phyloP scores from a whole-genome alignment of 2,113 vertebrate genomes.

The Nycticryphes semicollaris region DNA sequence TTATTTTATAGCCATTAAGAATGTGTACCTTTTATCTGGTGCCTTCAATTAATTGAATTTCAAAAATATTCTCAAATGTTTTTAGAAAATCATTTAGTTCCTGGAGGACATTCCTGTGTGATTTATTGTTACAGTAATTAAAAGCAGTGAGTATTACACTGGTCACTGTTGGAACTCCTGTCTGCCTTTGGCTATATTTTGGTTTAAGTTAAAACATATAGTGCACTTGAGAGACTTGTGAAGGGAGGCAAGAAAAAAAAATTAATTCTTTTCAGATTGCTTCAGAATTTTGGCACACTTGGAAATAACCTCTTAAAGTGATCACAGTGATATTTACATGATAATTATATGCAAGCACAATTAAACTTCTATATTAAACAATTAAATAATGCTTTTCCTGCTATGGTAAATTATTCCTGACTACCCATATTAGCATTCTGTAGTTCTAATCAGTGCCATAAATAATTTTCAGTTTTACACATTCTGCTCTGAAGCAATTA shows the following conservation, averaged over 20 bases:
- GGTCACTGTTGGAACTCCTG: constrained; percentile 67
- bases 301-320: constrained; percentile 44
- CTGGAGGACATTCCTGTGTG: constrained; percentile 73
- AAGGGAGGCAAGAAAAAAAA: constrained; percentile 32
- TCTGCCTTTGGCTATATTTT: constrained; percentile 60
- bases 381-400: constrained; percentile 45
- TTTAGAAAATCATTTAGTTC: constrained; percentile 70
- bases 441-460: constrained; percentile 24
- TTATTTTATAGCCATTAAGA: constrained; percentile 79
- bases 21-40: constrained; percentile 82
- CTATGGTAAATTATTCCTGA: constrained; percentile 28
- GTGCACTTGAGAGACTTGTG: constrained; percentile 29
- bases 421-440: constrained; percentile 4
- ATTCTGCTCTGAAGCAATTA: constrained; percentile 27
- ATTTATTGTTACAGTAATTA: constrained; percentile 77
- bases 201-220: constrained; percentile 47
- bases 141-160: constrained; percentile 55
- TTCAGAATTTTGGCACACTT: constrained; percentile 44
- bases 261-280: constrained; percentile 38
- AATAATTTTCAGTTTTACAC: constrained; percentile 45
- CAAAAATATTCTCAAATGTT: constrained; percentile 77
- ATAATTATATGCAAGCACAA: constrained; percentile 43
- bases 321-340: constrained; percentile 35
- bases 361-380: constrained; percentile 35
- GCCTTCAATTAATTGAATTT: constrained; percentile 85